phyloP scores from a whole-genome alignment of 92 coral and sea anemone genomes.

The Palythoa caribaeorum region DNA sequence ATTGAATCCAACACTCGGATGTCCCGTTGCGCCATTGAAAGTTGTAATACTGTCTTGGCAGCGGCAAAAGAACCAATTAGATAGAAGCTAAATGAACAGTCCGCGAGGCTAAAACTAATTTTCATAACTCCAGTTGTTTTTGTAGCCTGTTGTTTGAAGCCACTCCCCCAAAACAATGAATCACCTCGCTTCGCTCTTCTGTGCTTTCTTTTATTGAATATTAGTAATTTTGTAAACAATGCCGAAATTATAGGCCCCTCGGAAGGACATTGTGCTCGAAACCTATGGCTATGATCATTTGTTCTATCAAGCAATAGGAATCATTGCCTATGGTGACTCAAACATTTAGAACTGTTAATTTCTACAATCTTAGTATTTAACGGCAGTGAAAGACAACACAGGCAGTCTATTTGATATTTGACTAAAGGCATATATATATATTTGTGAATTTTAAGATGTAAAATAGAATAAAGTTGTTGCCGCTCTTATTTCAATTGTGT shows the following conservation, averaged over 20 bases:
- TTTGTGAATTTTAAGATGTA: not conserved
- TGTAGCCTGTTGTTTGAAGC: constrained; percentile 19
- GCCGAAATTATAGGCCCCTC: not conserved
- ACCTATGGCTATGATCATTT: not conserved
- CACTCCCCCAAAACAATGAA: constrained; percentile 34
- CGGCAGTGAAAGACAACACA: not conserved
- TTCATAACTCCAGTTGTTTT: constrained; percentile 22
- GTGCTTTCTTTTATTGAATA: constrained; percentile 19
- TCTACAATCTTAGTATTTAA: not conserved
- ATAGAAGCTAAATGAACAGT: constrained; percentile 26
- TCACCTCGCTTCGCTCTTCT: not conserved
- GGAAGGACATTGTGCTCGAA: not conserved
- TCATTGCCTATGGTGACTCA: not conserved
- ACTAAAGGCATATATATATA: not conserved
- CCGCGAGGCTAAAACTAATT: constrained; percentile 43
- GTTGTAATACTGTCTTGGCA: not conserved
- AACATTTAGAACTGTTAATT: not conserved
- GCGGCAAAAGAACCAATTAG: constrained; percentile 28
- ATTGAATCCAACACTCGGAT: not conserved
- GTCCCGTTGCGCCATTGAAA: constrained; percentile 31
- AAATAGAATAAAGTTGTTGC: not conserved
- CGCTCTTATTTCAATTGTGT: not conserved
- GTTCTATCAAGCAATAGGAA: constrained; percentile 29
- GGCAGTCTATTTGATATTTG: not conserved
- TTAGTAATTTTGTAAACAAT: constrained; percentile 6